phyloP scores from a whole-genome alignment of 2,113 vertebrate genomes.

The Thalassarche chlororhynchos region DNA sequence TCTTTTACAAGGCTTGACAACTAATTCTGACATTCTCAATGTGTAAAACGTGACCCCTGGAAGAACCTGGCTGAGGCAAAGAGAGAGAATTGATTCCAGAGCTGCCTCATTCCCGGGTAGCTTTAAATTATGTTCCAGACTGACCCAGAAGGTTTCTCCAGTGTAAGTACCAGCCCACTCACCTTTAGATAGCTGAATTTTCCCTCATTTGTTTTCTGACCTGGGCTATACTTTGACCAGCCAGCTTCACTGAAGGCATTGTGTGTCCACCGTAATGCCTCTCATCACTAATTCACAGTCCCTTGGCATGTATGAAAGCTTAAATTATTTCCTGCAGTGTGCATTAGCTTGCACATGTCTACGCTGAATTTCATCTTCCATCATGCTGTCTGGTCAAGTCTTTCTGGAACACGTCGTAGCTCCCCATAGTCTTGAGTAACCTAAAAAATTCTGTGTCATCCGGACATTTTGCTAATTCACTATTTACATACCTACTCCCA shows the following conservation, averaged over 20 bases:
- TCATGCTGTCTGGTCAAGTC: conserved; percentile 71
- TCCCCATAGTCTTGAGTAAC: conserved; percentile 65
- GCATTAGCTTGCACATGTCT: conserved; percentile 67
- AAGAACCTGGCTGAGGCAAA: conserved; percentile 11
- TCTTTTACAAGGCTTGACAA: conserved; percentile 12
- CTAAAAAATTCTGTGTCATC: conserved; percentile 75
- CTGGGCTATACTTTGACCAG: conserved; percentile 7
- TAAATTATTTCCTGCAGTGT: conserved; percentile 70
- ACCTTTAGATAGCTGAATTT: not conserved
- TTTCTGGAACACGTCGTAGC: conserved; percentile 57
- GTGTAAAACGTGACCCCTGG: not conserved
- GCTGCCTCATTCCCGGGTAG: conserved; percentile 3
- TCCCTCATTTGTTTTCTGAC: conserved; percentile 8
- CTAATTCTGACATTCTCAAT: conserved; percentile 9
- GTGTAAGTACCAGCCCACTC: not conserved
- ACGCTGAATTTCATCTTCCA: conserved; percentile 70
- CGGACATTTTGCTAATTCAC: conserved; percentile 67
- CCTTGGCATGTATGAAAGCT: conserved; percentile 63
- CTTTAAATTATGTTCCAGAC: conserved; percentile 22
- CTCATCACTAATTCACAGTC: conserved; percentile 71
- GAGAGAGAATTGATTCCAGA: conserved; percentile 23
- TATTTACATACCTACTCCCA: conserved; percentile 74
- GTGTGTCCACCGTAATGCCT: conserved; percentile 64
- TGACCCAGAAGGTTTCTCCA: conserved; percentile 25
- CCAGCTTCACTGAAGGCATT: conserved; percentile 54